Base-by-base conservation (phyloP, 2,113 vertebrate species). In the Dasypus novemcinctus region DNA sequence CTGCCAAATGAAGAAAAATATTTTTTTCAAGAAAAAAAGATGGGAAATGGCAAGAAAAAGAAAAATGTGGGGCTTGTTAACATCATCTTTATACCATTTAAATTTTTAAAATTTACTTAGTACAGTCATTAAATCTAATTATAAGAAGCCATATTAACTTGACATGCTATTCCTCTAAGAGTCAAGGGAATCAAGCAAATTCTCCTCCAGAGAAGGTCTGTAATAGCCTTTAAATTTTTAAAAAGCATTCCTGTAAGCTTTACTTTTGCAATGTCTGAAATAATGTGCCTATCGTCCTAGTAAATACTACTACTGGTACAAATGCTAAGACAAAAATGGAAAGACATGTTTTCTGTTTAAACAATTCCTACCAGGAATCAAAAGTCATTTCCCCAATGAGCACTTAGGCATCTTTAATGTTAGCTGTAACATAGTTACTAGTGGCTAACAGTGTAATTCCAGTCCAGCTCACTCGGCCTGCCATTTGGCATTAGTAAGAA, bases 201-300 rank as follows among this genome's bases (percentile, higher is more conserved):
- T 57, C n/a, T 81, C 43, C 61, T 86, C 54, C 41, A 72, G 20
- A 91, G 49, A 90, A 90, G 41, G 23, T 43, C 84, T 93, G 14
- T 36, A 61, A 92, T 15, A 78, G 78, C 1, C 27, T 84, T 84
- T 93, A 38, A 76, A 66, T 93, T 86, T 93, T 93, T 87, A 52
- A 83, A 90, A 74, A 94, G 29, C 75, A 83, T 20, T 41, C 74
- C 25, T 87, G 23, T 12, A 80, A 27, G 14, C 68, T 82, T 68
- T 64, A 86, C 52, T 94, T 94, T 90, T 75, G n/a, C 64, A 90
- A 68, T 54, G 27, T 78, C 59, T 95, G 52, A 93, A 97, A 93
- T 15, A 94, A 90, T 20, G 33, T 41, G 17, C 33, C 54, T 59
- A 69, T 7, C 36, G 43, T 79, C 29, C 54, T 33, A 93, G 75